phyloP scores from a whole-genome alignment of 2,888 invertebrate genomes.

The Eulithis prunata region DNA sequence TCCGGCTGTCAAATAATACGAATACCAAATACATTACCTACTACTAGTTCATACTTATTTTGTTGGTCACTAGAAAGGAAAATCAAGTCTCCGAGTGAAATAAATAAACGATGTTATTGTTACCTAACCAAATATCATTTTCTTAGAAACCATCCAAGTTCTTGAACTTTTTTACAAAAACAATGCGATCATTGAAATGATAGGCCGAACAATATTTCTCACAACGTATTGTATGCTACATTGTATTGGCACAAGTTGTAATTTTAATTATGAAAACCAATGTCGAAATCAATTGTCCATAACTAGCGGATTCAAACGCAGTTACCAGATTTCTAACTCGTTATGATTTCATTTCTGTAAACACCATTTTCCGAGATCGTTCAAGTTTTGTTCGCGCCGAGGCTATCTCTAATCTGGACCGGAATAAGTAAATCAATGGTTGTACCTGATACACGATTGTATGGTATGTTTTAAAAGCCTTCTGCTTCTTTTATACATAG shows the following conservation, averaged over 20 bases:
- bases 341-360: background rate
- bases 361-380: background rate
- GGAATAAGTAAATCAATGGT: constrained; percentile 13
- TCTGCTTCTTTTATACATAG: background rate
- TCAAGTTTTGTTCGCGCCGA: constrained; percentile 5
- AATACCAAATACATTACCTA: too few relatives aligned
- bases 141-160: background rate
- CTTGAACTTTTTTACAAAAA: background rate
- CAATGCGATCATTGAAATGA: constrained; percentile 7
- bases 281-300: constrained; percentile 28
- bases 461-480: constrained; percentile 3
- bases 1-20: too few relatives aligned
- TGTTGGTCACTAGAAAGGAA: too few relatives aligned
- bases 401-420: constrained; percentile 5
- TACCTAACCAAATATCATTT: too few relatives aligned
- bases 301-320: constrained; percentile 13
- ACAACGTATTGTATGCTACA: constrained; percentile 21
- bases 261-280: constrained; percentile 22
- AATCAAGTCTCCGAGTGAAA: too few relatives aligned
- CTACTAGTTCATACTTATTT: too few relatives aligned
- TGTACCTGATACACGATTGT: constrained; percentile 12
- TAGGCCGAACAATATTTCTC: background rate
- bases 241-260: background rate
- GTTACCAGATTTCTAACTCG: constrained; percentile 15
- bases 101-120: too few relatives aligned